phyloP scores from a whole-genome alignment of 2,113 vertebrate genomes.

The Anhinga rufa region DNA sequence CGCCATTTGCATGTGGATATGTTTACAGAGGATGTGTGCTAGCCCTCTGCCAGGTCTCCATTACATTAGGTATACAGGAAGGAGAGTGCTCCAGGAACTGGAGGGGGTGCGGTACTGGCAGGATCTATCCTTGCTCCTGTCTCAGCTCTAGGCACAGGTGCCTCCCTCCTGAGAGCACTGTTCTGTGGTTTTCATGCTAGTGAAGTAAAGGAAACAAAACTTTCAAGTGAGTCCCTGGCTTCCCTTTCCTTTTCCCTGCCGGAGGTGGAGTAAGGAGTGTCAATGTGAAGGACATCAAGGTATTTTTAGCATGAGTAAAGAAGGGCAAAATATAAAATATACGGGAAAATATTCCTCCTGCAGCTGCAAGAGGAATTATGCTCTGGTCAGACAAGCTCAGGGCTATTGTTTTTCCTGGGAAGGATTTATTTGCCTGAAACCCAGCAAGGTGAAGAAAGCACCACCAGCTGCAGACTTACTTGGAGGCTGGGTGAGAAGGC shows the following conservation, averaged over 20 bases:
- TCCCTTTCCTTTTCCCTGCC: background rate
- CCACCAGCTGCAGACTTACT: background rate
- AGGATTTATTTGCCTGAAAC: background rate
- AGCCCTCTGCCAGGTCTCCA: background rate
- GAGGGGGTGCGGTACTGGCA: background rate
- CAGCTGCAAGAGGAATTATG: background rate
- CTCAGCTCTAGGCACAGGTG: background rate
- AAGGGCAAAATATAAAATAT: background rate
- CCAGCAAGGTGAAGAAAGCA: background rate
- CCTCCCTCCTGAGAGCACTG: background rate
- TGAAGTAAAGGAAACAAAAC: background rate
- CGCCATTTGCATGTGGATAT: background rate
- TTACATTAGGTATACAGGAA: accelerated
- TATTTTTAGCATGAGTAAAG: conserved; percentile 18
- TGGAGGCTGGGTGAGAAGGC: background rate
- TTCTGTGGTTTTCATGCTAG: background rate
- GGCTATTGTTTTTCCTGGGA: background rate
- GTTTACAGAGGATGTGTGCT: background rate
- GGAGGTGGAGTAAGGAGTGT: background rate
- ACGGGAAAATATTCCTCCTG: background rate
- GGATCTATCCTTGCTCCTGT: background rate
- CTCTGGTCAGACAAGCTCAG: background rate
- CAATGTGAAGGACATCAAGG: background rate
- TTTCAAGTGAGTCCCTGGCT: background rate
- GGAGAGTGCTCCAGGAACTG: background rate